Evolutionary conservation across 2,113 vertebrate species (phyloP).

Genomic region (Thalassarche chlororhynchos): DNA sequence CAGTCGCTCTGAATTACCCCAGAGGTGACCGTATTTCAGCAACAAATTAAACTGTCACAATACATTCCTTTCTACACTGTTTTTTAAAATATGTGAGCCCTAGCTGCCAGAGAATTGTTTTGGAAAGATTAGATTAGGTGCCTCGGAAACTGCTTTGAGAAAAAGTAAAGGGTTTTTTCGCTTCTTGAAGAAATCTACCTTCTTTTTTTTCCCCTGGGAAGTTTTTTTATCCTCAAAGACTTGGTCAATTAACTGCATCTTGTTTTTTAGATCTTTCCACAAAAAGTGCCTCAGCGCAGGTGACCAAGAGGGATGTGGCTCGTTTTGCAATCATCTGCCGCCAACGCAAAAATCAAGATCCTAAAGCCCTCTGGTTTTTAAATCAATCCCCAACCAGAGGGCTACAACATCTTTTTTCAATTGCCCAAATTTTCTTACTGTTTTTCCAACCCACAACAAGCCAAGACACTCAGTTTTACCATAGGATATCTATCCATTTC

Average conservation of each 20-base stretch:
- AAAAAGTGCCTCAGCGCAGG: accelerated
- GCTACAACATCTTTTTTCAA: not conserved
- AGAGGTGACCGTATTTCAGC: constrained; percentile 11
- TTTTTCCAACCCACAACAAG: not conserved
- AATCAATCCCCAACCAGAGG: not conserved
- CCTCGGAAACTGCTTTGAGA: not conserved
- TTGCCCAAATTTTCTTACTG: not conserved
- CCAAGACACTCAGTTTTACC: not conserved
- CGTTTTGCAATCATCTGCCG: not conserved
- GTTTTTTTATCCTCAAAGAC: not conserved
- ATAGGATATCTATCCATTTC: not conserved
- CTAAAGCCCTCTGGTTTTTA: not conserved
- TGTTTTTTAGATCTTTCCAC: not conserved
- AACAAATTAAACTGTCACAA: constrained; percentile 19
- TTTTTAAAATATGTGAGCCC: not conserved
- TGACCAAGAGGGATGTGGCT: not conserved
- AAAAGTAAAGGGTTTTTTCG: not conserved
- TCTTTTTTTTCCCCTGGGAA: not conserved
- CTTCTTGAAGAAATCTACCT: not conserved
- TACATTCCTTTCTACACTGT: not conserved
- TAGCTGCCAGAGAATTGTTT: constrained; percentile 1
- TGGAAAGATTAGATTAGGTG: constrained; percentile 37
- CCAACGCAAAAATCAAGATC: not conserved
- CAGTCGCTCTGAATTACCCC: not conserved
- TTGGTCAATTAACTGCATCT: not conserved